Conservation (phyloP, 2,888 invertebrate species). For the Acrobasis repandana region DNA sequence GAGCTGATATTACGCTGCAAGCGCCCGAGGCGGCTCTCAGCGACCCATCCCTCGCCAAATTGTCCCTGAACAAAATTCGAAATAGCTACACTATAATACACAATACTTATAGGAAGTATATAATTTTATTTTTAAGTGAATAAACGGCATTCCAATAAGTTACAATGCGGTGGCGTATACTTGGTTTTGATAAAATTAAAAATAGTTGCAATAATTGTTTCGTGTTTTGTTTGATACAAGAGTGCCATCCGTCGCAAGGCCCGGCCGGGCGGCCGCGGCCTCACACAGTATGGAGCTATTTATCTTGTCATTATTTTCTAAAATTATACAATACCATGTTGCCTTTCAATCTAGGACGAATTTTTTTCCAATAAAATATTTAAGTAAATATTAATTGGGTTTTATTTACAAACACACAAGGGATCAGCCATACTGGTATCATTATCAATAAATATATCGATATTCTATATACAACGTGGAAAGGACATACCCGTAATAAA, state of each 20-base stretch:
- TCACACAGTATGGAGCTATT: conserved; percentile 45
- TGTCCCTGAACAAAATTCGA: conserved; percentile 60
- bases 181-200: conserved; percentile 53
- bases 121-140: conserved; percentile 73
- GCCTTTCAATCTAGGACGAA: conserved; percentile 81
- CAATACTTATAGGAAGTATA: conserved; percentile 70
- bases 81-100: conserved; percentile 50
- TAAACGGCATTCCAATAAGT: conserved; percentile 78
- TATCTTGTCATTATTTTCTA: conserved; percentile 67
- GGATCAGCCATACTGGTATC: too few relatives aligned
- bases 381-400: conserved; percentile 67
- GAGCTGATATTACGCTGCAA: conserved; percentile 45
- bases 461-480: too few relatives aligned
- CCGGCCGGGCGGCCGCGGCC: conserved; percentile 26
- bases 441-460: too few relatives aligned
- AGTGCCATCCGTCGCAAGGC: conserved; percentile 68
- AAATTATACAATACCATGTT: conserved; percentile 81
- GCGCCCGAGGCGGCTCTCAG: conserved; percentile 28
- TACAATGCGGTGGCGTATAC: conserved; percentile 72
- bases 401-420: conserved; percentile 47
- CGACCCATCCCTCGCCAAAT: conserved; percentile 37
- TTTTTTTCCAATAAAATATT: conserved; percentile 81
- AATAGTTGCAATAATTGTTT: conserved; percentile 57
- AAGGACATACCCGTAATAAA: too few relatives aligned
- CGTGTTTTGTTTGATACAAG: conserved; percentile 57